Evolutionary conservation across 2,888 invertebrate species (phyloP).

Genomic region (Anthophora plumipes): DNA sequence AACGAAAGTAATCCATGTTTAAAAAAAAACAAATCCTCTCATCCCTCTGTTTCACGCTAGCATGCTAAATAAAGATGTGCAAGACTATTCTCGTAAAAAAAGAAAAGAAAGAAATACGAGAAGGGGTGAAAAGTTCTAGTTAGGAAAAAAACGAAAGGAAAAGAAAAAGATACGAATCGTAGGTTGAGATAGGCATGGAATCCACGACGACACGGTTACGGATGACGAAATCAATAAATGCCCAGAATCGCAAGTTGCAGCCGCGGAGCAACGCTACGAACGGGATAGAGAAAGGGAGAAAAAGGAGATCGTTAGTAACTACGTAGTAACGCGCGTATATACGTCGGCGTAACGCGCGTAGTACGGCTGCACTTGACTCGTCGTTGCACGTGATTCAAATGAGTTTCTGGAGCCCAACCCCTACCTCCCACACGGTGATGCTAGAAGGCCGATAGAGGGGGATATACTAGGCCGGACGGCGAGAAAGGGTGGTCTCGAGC

Average conservation of each 20-base stretch:
- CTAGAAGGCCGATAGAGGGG: slow-evolving; percentile 42
- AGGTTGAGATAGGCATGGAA: slow-evolving; percentile 15
- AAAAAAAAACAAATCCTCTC: too few species aligned
- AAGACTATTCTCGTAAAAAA: too few species aligned
- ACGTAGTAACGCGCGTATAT: slow-evolving; percentile 48
- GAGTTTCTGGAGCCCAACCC: slow-evolving; percentile 66
- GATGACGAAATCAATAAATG: slow-evolving; percentile 55
- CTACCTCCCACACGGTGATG: slow-evolving; percentile 42
- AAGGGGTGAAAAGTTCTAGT: neutral
- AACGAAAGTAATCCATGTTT: neutral
- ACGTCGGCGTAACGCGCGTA: slow-evolving; percentile 58
- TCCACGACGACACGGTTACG: slow-evolving; percentile 41
- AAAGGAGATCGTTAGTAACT: slow-evolving; percentile 49
- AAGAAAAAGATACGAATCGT: neutral
- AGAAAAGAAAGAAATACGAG: too few species aligned
- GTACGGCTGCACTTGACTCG: slow-evolving; percentile 71
- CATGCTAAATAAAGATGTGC: neutral
- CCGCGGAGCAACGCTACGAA: neutral
- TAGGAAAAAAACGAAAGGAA: neutral
- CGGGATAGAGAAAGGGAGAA: neutral
- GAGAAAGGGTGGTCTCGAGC: slow-evolving; percentile 54
- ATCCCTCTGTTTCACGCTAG: neutral
- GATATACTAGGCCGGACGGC: slow-evolving; percentile 41
- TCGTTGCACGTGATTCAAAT: slow-evolving; percentile 76
- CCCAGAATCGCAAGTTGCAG: slow-evolving; percentile 32